These are phyloP conservation scores for Ichneumon xanthorius DNA, from an alignment of 2,888 invertebrate species.

Conservation along the genomic window DNA sequence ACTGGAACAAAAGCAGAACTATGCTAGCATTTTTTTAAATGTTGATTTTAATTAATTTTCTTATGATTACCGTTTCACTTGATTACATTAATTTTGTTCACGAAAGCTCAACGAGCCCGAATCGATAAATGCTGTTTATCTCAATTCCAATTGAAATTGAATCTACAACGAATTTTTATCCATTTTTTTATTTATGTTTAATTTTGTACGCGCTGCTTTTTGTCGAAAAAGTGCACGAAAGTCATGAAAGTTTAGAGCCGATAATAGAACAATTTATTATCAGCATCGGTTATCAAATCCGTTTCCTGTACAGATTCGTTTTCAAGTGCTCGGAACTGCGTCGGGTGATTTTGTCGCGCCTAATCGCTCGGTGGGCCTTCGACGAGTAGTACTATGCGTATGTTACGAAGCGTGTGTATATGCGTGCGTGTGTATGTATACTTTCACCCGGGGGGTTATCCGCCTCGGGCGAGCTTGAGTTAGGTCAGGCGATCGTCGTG, in stretches of 20 bases:
- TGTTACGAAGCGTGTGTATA: not conserved
- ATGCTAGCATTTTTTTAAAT: too few species aligned
- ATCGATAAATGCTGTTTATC: not conserved
- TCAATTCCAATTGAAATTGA: not conserved
- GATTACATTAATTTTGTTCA: not conserved
- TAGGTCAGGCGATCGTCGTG: conserved; percentile 60
- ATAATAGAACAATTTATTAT: not conserved
- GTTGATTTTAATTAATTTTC: too few species aligned
- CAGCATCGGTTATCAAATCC: conserved; percentile 2
- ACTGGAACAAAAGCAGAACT: too few species aligned
- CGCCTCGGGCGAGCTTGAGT: conserved; percentile 46
- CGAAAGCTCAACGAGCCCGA: not conserved
- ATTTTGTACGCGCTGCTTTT: not conserved
- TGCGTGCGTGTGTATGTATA: not conserved
- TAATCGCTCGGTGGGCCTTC: not conserved
- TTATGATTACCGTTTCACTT: too few species aligned
- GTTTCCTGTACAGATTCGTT: conserved; percentile 1
- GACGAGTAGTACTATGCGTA: not conserved
- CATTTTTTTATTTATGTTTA: not conserved
- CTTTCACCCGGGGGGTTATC: conserved; percentile 10
- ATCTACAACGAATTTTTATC: not conserved
- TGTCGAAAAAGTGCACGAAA: not conserved
- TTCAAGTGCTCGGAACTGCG: not conserved
- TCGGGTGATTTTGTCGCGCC: not conserved
- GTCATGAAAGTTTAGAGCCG: not conserved